phyloP scores from a whole-genome alignment of 2,888 invertebrate species.

The Troides oblongomaculatus region DNA sequence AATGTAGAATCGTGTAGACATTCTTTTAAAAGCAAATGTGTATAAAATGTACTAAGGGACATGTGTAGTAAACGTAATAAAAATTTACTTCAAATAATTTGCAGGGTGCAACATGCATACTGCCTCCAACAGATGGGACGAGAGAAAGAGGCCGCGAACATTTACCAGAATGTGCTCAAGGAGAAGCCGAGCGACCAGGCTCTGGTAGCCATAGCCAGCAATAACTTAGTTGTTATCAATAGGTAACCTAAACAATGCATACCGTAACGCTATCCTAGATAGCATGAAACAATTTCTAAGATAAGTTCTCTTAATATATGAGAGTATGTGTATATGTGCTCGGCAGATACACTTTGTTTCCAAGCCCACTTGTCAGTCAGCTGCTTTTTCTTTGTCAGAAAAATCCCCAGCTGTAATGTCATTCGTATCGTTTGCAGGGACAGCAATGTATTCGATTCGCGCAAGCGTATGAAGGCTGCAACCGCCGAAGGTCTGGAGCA shows the following conservation, averaged over 20 bases:
- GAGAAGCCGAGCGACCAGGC: slow-evolving; percentile 94
- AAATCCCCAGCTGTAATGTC: too few relatives aligned
- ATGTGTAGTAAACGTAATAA: too few relatives aligned
- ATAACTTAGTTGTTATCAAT: slow-evolving; percentile 95
- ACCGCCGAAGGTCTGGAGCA: slow-evolving; percentile 90
- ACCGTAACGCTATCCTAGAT: too few relatives aligned
- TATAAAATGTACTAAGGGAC: too few relatives aligned
- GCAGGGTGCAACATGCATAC: slow-evolving; percentile 92
- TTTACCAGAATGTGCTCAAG: slow-evolving; percentile 92
- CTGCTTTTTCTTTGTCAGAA: background rate
- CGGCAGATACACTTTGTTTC: too few relatives aligned
- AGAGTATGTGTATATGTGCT: too few relatives aligned
- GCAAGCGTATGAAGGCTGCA: slow-evolving; percentile 96
- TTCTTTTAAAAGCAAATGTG: too few relatives aligned
- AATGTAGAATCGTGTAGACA: too few relatives aligned
- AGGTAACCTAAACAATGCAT: slow-evolving; percentile 54
- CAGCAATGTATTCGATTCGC: slow-evolving; percentile 97
- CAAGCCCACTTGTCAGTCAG: too few relatives aligned
- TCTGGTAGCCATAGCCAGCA: slow-evolving; percentile 94
- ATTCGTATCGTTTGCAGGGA: slow-evolving; percentile 76
- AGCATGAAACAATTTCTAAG: too few relatives aligned
- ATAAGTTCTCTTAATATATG: too few relatives aligned
- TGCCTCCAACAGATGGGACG: slow-evolving; percentile 92
- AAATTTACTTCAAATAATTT: slow-evolving; percentile 2
- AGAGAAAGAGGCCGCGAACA: slow-evolving; percentile 89